Base-by-base conservation (phyloP, 2,113 vertebrate genomes). In the Thunnus maccoyii region DNA sequence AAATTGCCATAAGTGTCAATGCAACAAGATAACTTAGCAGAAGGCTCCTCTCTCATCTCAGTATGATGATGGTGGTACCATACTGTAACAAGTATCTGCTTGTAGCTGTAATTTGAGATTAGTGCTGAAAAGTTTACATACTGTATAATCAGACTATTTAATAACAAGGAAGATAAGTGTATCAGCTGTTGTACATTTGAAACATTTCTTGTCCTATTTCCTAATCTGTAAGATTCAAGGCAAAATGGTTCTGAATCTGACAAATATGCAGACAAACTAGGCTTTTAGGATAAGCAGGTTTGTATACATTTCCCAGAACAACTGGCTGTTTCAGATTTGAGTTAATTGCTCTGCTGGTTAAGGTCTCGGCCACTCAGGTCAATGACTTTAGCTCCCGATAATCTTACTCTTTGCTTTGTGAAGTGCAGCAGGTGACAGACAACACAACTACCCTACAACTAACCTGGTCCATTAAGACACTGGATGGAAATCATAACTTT, bases 271-370 rank as follows among this genome's bases (percentile, higher is more conserved):
- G 46, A 48, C 22, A 50, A 65, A 25, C n/a, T n/a, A 14, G 32
- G 48, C 58, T 55, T 30, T 58, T 25, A 66, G 32, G 36, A 70
- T 62, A 48, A 84, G 66, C 64, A 73, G 27, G 67, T 76, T 81
- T 82, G 61, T 71, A 65, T 85, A 76, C 69, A 72, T 86, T 72
- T 86, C 5, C 30, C 9, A 2, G 0, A 55, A 79, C 62, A 50
- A 70, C 74, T 80, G 84, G 16, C 69, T 57, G 48, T 27, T 76
- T 83, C 22, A 46, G 85, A 86, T 87, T 88, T 89, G 69, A 87
- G 87, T 90, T 88, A 89, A 91, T 91, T 90, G 32, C 85, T 86
- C 71, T 67, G 63, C 54, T 73, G 86, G 81, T 80, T 85, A 86
- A 89, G 61, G 60, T 62, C 72, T 57, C 11, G 17, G 83, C 22